Base-by-base conservation (phyloP, 2,888 invertebrate genomes). In the Loripinus fragilis region DNA sequence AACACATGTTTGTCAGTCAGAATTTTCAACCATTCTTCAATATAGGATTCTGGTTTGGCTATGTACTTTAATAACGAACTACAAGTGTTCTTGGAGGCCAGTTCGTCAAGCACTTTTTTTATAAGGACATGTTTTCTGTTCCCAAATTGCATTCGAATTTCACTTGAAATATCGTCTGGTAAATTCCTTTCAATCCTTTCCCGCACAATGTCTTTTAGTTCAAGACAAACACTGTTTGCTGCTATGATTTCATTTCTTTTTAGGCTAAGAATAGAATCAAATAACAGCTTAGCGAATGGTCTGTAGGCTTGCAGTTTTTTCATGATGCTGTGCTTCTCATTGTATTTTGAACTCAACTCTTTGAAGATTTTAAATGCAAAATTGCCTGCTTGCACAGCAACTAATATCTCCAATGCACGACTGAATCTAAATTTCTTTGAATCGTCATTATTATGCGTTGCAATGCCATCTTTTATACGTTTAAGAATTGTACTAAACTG, bases 181-280 rank as follows among this genome's bases (percentile, higher is more conserved):
- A 25, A 8, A 38, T 42, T 20, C 20, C n/a, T 42, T 68, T 25
- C 42, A 42, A 38, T 38, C 15, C 45, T n/a, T 42, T 25, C 28
- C 23, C 10, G 38, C 28, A 68, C 8, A 20, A 68, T 10, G 25
- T 25, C 45, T 17, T 41, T 68, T 25, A 68, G 7, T 5, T 23
- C 68, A 20, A 17, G 17, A 48, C 42, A 12, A 12, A 68, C 7
- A 17, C 10, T 15, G 7, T 68, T 68, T 20, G 68, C 12, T 38
- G 68, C 68, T 28, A 68, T 68, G 17, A 42, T 41, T 68, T 68
- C 68, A 10, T 68, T 30, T 48, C 45, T 68, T 41, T 68, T 68
- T 23, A 28, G 20, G 8, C 20, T 28, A 7, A 68, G 25, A n/a
- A 42, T 42, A 48, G 42, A 42, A 5, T 2, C 28, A 68, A 68